A percentile compares a stretch with the other conserved stretches of the same genome.
These are phyloP conservation scores for Hypotaenidia philippensis DNA, from an alignment of 2,797 vertebrate genomes.

Conservation along the genomic window DNA sequence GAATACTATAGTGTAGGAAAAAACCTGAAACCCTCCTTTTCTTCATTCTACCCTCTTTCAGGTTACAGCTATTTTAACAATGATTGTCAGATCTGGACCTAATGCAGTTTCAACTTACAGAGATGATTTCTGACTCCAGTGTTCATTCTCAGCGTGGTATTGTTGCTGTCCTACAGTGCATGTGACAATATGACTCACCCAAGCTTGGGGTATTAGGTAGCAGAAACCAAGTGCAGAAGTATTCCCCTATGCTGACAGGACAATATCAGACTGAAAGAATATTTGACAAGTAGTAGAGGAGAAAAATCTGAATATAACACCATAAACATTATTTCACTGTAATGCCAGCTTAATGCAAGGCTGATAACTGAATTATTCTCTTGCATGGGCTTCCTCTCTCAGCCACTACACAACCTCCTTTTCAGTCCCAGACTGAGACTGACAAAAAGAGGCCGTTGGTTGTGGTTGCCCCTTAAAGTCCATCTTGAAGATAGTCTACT, in stretches of 20 bases:
- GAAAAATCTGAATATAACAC: neutral
- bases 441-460: neutral
- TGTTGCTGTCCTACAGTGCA: neutral
- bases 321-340: neutral
- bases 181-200: neutral
- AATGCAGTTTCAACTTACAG: neutral
- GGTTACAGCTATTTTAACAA: neutral
- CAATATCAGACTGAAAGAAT: neutral
- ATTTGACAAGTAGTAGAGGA: neutral
- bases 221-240: neutral
- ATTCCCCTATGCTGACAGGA: neutral
- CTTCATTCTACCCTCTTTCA: neutral
- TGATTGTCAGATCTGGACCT: neutral
- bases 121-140: neutral
- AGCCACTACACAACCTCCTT: neutral
- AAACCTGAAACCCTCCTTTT: neutral
- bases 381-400: neutral
- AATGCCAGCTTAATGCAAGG: neutral
- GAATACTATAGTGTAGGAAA: neutral
- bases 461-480: neutral
- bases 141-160: neutral
- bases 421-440: neutral
- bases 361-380: neutral
- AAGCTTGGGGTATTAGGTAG: neutral
- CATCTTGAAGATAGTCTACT: neutral